Conservation (phyloP, 2,888 invertebrate species). For the Netelia fuscicornis region DNA sequence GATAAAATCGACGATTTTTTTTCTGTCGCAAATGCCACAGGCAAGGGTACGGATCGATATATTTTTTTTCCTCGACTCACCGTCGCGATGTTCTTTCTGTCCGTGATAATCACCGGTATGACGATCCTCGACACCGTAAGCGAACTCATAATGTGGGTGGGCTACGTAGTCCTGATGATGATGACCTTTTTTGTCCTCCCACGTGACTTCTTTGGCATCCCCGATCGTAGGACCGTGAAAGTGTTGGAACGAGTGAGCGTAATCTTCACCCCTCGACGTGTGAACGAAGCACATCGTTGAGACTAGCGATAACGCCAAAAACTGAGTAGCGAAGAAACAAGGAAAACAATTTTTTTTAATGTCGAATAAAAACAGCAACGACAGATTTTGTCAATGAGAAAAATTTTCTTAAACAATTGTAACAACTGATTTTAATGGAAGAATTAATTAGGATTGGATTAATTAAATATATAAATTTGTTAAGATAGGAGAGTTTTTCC, state of each 20-base stretch:
- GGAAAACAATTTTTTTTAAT: no score
- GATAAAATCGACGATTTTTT: conserved; percentile 10
- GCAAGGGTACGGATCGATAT: neutral
- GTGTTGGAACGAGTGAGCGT: conserved; percentile 83
- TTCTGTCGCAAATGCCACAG: neutral
- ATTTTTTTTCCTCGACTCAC: conserved; percentile 71
- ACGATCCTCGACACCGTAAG: conserved; percentile 82
- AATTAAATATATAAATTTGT: neutral
- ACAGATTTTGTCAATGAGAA: neutral
- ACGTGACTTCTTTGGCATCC: conserved; percentile 78
- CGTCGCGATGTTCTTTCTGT: conserved; percentile 84
- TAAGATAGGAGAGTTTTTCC: no score
- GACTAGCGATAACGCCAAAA: conserved; percentile 45
- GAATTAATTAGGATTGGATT: neutral
- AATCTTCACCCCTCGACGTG: conserved; percentile 68
- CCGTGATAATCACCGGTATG: conserved; percentile 84
- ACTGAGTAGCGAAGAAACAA: conserved; percentile 17
- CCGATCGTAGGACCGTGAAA: conserved; percentile 82
- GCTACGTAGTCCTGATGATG: conserved; percentile 83
- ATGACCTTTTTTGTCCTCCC: conserved; percentile 82
- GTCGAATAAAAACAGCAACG: neutral
- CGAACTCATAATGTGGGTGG: conserved; percentile 81
- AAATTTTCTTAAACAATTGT: neutral
- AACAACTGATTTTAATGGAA: neutral
- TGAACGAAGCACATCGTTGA: conserved; percentile 52